Percentiles rank a stretch among this genome's conserved stretches.
Conservation (phyloP, 2,113 vertebrate species). For the Morone saxatilis region DNA sequence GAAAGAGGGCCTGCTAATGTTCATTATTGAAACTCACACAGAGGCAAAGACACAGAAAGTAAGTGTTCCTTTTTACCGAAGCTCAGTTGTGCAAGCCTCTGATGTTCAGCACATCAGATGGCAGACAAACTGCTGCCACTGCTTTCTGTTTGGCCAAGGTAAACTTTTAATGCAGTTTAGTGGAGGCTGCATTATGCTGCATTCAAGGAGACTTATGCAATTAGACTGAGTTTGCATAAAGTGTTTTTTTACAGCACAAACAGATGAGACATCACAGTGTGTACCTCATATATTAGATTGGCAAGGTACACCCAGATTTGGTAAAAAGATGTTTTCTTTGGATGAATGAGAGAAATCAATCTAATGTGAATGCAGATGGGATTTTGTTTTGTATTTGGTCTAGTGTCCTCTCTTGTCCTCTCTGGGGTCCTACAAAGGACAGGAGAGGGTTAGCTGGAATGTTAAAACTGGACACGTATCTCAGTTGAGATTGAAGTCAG, state of each 20-base stretch:
- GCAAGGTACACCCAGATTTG: neutral
- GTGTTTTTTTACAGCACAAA: neutral
- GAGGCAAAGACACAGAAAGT: too few relatives aligned
- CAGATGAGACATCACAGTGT: neutral
- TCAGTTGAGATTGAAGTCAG: constrained; percentile 9
- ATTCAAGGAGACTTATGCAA: neutral
- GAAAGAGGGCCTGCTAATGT: neutral
- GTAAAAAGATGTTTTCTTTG: neutral
- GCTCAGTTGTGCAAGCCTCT: neutral
- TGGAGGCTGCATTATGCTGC: neutral
- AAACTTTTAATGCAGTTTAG: constrained; percentile 11
- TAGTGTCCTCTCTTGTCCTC: neutral
- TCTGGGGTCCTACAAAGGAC: neutral
- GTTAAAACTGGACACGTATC: neutral
- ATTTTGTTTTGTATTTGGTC: neutral
- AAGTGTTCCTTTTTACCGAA: neutral
- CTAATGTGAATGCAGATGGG: constrained; percentile 4
- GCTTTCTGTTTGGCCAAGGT: neutral
- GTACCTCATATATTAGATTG: neutral
- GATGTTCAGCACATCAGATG: constrained; percentile 3
- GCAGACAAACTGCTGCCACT: constrained; percentile 12
- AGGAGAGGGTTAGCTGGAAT: neutral
- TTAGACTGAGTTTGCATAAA: neutral
- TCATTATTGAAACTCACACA: neutral
- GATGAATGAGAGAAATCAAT: constrained; percentile 7